These are phyloP conservation scores for Mythimna pallens DNA, from an alignment of 2,888 invertebrate species.

Conservation along the genomic window DNA sequence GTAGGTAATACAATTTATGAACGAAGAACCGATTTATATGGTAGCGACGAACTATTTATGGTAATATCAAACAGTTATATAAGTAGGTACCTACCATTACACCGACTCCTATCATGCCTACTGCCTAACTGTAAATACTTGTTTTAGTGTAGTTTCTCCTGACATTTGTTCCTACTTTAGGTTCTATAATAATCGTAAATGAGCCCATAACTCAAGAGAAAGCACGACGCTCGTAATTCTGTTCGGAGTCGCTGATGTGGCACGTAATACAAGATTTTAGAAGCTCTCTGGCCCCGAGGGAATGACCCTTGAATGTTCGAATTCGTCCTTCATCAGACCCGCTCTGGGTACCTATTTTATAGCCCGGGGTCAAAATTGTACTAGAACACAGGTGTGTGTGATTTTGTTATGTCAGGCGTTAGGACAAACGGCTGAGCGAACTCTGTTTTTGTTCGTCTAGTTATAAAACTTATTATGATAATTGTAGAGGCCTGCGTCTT, in stretches of 20 bases:
- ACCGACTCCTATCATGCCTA: not conserved
- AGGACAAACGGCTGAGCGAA: slow-evolving; percentile 36
- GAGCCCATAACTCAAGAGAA: slow-evolving; percentile 80
- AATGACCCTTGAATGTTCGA: slow-evolving; percentile 80
- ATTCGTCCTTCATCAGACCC: slow-evolving; percentile 82
- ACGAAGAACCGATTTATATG: slow-evolving; percentile 2
- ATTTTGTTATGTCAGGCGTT: slow-evolving; percentile 60
- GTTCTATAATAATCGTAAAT: slow-evolving; percentile 78
- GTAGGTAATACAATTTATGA: slow-evolving; percentile 3
- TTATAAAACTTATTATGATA: slow-evolving; percentile 21
- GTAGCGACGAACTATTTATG: slow-evolving; percentile 3
- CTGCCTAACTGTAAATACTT: slow-evolving; percentile 3
- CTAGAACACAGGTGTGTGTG: slow-evolving; percentile 75
- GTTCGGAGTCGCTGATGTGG: slow-evolving; percentile 82
- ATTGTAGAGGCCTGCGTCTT: slow-evolving; percentile 17
- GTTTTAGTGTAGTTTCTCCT: slow-evolving; percentile 4
- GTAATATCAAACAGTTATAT: slow-evolving; percentile 11
- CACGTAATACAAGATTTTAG: slow-evolving; percentile 83
- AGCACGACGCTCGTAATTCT: slow-evolving; percentile 80
- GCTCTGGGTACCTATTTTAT: slow-evolving; percentile 77
- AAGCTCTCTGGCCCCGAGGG: slow-evolving; percentile 75
- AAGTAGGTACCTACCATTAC: not conserved
- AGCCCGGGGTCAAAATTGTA: slow-evolving; percentile 76
- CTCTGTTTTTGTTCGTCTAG: slow-evolving; percentile 48
- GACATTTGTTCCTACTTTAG: slow-evolving; percentile 58